Evolutionary conservation across 2,113 vertebrate species (phyloP).

Genomic region (Oreotragus oreotragus): DNA sequence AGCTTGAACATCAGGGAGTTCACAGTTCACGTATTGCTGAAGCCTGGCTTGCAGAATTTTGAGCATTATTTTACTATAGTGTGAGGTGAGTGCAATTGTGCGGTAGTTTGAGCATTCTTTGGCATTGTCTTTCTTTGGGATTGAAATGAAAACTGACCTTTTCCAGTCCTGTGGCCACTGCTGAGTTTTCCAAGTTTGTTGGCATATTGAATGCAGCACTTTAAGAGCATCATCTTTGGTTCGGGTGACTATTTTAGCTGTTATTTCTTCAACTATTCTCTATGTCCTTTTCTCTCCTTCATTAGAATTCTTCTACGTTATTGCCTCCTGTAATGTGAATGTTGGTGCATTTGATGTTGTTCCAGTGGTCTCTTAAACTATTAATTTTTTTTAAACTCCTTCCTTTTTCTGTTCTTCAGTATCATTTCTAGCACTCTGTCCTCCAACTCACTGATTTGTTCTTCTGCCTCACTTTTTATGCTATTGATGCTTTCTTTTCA

Average conservation of each 20-base stretch:
- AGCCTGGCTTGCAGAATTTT: no score
- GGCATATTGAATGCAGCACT: no score
- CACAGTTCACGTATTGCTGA: no score
- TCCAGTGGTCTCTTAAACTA: not conserved
- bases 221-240: not conserved
- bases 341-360: not conserved
- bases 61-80: no score
- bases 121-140: no score
- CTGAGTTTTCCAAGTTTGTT: no score
- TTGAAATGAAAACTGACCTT: no score
- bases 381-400: not conserved
- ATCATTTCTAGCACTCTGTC: not conserved
- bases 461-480: not conserved
- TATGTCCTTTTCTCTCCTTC: not conserved
- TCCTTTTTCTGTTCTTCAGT: not conserved
- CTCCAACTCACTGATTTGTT: not conserved
- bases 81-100: no score
- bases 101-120: no score
- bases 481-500: not conserved
- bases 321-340: not conserved
- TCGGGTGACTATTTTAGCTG: not conserved
- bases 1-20: no score
- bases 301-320: no score
- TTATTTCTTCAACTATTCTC: not conserved
- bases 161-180: no score